Percentiles rank a stretch among this genome's conserved stretches.
These are phyloP conservation scores for Leptosomus discolor DNA, from an alignment of 2,113 vertebrate species.

Conservation along the genomic window DNA sequence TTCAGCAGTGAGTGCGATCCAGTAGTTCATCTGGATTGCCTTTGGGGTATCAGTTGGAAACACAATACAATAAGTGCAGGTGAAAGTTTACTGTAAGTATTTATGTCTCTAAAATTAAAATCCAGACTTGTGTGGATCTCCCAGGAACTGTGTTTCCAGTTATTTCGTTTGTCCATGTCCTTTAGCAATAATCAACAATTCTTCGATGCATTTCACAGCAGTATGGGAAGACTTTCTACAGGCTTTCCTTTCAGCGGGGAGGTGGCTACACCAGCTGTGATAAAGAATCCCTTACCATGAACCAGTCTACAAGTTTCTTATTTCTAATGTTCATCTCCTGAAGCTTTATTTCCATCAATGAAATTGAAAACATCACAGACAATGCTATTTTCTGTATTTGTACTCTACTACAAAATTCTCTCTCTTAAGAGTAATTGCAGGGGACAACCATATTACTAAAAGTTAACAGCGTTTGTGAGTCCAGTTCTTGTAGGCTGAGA, in stretches of 20 bases:
- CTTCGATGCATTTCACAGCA: not conserved
- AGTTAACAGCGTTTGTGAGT: not conserved
- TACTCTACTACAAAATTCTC: not conserved
- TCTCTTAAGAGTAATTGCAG: not conserved
- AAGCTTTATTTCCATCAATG: not conserved
- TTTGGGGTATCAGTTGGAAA: not conserved
- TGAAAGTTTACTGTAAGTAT: not conserved
- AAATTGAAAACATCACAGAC: not conserved
- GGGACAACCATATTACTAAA: not conserved
- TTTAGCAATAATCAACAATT: not conserved
- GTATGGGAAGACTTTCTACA: not conserved
- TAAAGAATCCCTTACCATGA: not conserved
- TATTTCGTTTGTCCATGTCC: not conserved
- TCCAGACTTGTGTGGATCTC: not conserved
- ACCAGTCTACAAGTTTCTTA: not conserved
- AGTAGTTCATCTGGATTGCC: not conserved
- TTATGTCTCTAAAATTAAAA: not conserved
- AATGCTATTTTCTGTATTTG: not conserved
- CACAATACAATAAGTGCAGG: not conserved
- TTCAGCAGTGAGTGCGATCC: too few species aligned
- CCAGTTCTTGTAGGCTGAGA: not conserved
- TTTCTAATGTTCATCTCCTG: not conserved
- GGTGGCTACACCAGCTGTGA: not conserved
- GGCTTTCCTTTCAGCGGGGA: not conserved
- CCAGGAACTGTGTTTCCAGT: not conserved